Evolutionary conservation across 2,113 vertebrate genomes (phyloP), one percentile per base, ranked within the genome.

Genomic region (Jacana jacana): DNA sequence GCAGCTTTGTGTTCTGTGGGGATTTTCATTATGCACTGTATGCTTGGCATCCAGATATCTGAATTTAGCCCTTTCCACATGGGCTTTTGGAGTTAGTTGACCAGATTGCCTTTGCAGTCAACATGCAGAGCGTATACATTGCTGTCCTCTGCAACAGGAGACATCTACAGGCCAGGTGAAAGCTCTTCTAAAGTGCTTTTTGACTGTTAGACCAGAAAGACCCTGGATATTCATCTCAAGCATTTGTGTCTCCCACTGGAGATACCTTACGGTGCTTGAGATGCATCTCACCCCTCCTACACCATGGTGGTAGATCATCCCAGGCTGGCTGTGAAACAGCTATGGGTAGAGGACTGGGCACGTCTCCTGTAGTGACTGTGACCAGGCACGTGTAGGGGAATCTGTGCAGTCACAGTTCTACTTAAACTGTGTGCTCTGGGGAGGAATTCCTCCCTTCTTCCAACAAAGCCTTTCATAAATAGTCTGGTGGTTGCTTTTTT

Each of bases 311-410:
- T 46, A 35, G 44, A 28, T 64, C 37, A 24, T 33, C 42, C 79
- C 39, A 91, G 64, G 25, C 61, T 22, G 25, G 55, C 42, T 42
- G 48, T 71, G 78, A 69, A 80, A 80, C 49, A 81, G 0, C 39
- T 13, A 3, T 2, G 11, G 28, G 24, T 0, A 24, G 40, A 46
- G 42, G 24, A 46, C 28, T 35, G 37, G n/a, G 13, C 0, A 2
- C 72, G 39, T 51, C 25, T 77, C 17, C 79, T 60, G 14, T 5
- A 48, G 46, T 19, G 73, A 49, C 42, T 60, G 75, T 57, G 69
- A 49, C 28, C 68, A 28, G 35, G 22, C n/a, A 48, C 1, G 1
- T 7, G 5, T 1, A 16, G 51, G 23, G 37, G 18, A 58, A 6
- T 17, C n/a, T 28, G 31, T 57, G 54, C 30, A 86, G 72, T 12